Conservation (phyloP, 2,113 vertebrate species). For the Psophia crepitans region DNA sequence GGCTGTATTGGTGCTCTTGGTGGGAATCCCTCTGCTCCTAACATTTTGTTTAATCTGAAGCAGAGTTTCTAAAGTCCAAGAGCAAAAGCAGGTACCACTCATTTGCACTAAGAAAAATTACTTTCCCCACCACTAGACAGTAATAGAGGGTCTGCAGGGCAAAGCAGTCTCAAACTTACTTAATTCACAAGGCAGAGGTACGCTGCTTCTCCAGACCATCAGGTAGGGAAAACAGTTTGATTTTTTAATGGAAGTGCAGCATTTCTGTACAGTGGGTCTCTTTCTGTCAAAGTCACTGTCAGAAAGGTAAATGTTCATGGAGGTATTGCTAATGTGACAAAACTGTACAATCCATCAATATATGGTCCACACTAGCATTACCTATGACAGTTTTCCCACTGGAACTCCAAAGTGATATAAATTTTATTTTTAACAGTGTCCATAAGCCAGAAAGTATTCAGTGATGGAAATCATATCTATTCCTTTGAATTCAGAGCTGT, state of each 20-base stretch:
- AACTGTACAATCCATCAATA: constrained; percentile 28
- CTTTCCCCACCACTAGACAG: not conserved
- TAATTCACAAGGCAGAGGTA: not conserved
- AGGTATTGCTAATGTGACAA: constrained; percentile 24
- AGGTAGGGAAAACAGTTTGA: not conserved
- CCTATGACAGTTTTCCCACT: not conserved
- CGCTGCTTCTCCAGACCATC: not conserved
- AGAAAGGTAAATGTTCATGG: not conserved
- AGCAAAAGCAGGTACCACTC: not conserved
- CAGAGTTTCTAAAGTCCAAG: not conserved
- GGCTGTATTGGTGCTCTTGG: not conserved
- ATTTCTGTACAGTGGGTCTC: not conserved
- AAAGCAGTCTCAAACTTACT: not conserved
- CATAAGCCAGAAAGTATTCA: not conserved
- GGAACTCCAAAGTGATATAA: not conserved
- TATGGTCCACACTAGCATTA: not conserved
- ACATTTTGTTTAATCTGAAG: not conserved
- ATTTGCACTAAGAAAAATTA: not conserved
- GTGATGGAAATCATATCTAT: not conserved
- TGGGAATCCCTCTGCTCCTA: not conserved
- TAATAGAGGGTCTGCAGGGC: not conserved
- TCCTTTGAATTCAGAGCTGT: not conserved
- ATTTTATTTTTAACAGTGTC: not conserved
- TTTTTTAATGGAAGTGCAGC: constrained; percentile 3
- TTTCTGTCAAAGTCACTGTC: not conserved